Evolutionary conservation across 2,113 vertebrate genomes (phyloP).

Genomic region (Puffinus mauretanicus): DNA sequence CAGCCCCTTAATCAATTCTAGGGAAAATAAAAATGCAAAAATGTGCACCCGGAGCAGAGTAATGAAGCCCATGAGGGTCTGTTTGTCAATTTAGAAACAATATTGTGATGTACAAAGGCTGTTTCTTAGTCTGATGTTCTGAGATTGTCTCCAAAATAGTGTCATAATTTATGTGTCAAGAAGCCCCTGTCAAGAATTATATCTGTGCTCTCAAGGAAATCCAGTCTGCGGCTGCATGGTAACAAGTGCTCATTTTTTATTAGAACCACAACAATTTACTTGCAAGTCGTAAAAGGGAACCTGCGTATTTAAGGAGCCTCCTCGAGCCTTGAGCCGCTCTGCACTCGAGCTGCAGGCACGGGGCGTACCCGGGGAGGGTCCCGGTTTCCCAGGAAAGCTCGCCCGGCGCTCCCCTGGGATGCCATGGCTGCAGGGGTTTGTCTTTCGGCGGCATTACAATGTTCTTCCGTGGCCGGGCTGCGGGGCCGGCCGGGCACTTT

Average conservation of each 20-base stretch:
- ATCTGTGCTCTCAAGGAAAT: slow-evolving; percentile 24
- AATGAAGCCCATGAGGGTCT: slow-evolving; percentile 13
- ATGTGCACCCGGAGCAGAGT: neutral
- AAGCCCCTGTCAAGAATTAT: slow-evolving; percentile 8
- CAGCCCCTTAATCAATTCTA: neutral
- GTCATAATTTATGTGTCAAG: neutral
- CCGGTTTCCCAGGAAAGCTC: fast-evolving
- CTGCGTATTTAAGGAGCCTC: neutral
- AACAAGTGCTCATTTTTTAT: neutral
- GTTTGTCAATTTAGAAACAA: slow-evolving; percentile 33
- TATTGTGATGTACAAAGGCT: slow-evolving; percentile 21
- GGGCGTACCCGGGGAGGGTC: neutral
- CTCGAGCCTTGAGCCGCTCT: fast-evolving
- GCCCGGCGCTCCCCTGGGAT: fast-evolving
- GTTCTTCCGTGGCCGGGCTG: fast-evolving
- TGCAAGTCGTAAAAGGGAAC: neutral
- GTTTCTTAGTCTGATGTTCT: neutral
- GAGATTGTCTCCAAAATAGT: slow-evolving; percentile 20
- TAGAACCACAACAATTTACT: neutral
- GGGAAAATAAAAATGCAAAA: slow-evolving; percentile 38
- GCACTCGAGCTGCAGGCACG: fast-evolving
- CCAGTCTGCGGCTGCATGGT: neutral
- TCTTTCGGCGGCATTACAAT: fast-evolving
- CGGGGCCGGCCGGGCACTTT: neutral
- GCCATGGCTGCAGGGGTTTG: neutral